phyloP scores from a whole-genome alignment of 2,113 vertebrate species.

The Neolamprologus toae region DNA sequence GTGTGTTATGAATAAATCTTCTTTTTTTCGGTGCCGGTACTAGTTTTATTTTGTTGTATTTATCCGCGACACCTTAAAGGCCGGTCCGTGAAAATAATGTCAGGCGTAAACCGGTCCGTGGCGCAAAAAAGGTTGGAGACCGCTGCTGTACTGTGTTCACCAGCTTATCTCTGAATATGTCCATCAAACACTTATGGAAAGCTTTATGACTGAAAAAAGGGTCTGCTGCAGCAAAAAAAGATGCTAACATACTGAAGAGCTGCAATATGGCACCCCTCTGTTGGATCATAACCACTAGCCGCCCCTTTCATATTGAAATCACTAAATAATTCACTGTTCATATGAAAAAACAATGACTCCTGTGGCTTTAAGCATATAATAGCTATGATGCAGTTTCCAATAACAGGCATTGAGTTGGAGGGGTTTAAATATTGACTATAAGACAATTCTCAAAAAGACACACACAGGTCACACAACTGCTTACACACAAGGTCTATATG shows the following conservation, averaged over 20 bases:
- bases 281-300: background rate
- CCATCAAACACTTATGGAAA: background rate
- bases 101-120: no score
- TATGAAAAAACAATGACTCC: background rate
- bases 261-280: background rate
- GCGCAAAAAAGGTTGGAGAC: no score
- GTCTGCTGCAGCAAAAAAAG: background rate
- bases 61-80: no score
- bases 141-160: background rate
- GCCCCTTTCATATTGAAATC: background rate
- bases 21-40: fast-evolving
- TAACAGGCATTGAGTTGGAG: background rate
- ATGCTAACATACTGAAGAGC: background rate
- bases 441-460: background rate
- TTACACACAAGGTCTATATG: background rate
- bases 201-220: background rate
- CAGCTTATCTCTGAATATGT: background rate
- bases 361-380: background rate
- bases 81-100: no score
- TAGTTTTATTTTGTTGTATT: no score
- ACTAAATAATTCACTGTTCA: background rate
- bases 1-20: no score
- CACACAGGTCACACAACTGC: background rate
- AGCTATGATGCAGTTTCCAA: background rate
- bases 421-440: background rate